phyloP scores from a whole-genome alignment of 1,140 invertebrate species.

The Tenebrio molitor region DNA sequence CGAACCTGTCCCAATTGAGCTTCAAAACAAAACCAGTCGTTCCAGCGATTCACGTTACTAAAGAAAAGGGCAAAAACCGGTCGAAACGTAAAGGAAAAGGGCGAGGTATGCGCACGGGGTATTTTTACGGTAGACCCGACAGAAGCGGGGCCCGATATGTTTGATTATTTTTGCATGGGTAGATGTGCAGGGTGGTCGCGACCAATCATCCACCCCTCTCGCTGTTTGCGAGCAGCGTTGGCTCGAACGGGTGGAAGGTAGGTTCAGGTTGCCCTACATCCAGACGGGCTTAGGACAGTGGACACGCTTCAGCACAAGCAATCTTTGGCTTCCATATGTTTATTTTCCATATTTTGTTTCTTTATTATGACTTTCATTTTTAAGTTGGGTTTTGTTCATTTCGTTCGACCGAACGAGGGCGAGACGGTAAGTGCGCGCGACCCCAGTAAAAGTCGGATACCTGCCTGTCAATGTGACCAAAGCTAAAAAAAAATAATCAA shows the following conservation, averaged over 20 bases:
- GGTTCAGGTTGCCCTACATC: slow-evolving; percentile 22
- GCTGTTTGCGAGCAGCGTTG: no score
- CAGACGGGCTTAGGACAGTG: slow-evolving; percentile 20
- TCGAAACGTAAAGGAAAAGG: slow-evolving; percentile 19
- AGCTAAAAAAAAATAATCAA: slow-evolving; percentile 48
- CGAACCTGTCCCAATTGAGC: slow-evolving; percentile 15
- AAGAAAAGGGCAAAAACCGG: slow-evolving; percentile 12
- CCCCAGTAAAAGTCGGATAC: slow-evolving; percentile 41
- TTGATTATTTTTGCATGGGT: slow-evolving; percentile 60
- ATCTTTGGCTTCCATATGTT: slow-evolving; percentile 60
- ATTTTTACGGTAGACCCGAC: slow-evolving; percentile 45
- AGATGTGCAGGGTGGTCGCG: slow-evolving; percentile 10
- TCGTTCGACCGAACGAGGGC: background rate
- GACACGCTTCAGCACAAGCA: slow-evolving; percentile 57
- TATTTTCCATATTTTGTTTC: slow-evolving; percentile 44
- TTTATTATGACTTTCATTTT: slow-evolving; percentile 35
- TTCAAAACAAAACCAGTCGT: background rate
- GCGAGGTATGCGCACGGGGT: slow-evolving; percentile 17
- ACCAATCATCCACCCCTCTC: background rate
- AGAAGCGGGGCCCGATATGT: slow-evolving; percentile 63
- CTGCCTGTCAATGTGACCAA: slow-evolving; percentile 53
- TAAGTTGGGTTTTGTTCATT: slow-evolving; percentile 41
- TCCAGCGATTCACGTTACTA: slow-evolving; percentile 4
- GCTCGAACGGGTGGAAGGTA: background rate
- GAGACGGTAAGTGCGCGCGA: slow-evolving; percentile 42